Conservation (phyloP, 2,888 invertebrate species). For the Pandemis cinnamomeana region DNA sequence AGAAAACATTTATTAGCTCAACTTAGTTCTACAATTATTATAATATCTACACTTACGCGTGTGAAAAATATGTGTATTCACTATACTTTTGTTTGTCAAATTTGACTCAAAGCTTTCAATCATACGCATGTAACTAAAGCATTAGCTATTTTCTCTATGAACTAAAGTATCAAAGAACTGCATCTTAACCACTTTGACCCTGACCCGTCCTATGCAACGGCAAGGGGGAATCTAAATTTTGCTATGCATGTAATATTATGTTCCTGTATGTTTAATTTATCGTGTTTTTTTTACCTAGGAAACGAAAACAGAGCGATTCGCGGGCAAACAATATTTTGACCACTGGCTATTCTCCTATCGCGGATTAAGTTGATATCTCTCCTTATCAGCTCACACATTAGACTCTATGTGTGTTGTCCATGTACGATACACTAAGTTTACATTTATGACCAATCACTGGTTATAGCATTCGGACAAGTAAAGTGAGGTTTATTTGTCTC, state of each 20-base stretch:
- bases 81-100: too few relatives aligned
- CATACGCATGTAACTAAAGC: too few relatives aligned
- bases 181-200: conserved; percentile 43
- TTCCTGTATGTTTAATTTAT: not conserved
- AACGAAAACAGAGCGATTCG: not conserved
- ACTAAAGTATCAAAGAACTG: not conserved
- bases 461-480: conserved; percentile 26
- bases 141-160: too few relatives aligned
- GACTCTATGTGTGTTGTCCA: conserved; percentile 7
- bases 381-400: conserved; percentile 31
- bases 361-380: conserved; percentile 10
- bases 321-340: conserved; percentile 22
- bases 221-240: conserved; percentile 4
- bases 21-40: too few relatives aligned
- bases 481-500: conserved; percentile 23
- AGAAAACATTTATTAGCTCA: too few relatives aligned
- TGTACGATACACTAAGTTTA: conserved; percentile 26
- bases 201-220: conserved; percentile 50
- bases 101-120: too few relatives aligned
- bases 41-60: too few relatives aligned
- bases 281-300: not conserved
- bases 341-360: conserved; percentile 1
- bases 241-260: not conserved
- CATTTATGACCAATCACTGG: conserved; percentile 39
- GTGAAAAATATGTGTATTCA: too few relatives aligned